Evolutionary conservation across 1,140 invertebrate genomes (phyloP), one percentile per base, ranked within the genome.

Genomic region (Hestina assimilis): DNA sequence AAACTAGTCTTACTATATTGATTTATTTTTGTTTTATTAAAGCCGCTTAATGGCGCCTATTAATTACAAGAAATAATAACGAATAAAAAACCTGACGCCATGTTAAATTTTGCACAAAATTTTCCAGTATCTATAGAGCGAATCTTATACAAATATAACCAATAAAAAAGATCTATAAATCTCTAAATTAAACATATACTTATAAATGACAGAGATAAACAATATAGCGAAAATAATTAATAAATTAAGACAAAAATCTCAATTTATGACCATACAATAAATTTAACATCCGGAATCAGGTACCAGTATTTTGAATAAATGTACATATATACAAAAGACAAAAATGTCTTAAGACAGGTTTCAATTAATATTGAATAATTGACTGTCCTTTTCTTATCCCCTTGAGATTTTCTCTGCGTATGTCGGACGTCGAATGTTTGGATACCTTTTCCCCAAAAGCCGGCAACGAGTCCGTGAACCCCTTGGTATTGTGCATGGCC

Each of bases 221-320:
- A 51, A 68, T 35, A 45, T 28, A 35, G 17, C 3, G 8, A 45
- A 38, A 55, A 55, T 17, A n/a, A 38, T 35, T 46, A 20, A 43
- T 38, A 46, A 24, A 38, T 47, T 20, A 38, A 40, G 8, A 56
- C 33, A 41, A 28, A 47, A 29, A 29, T 41, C 29, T 38, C 11
- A 59, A 38, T 35, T 45, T 51, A 51, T 52, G 15, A 42, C 15
- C 15, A 4, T 3, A 19, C 42, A 19, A 53, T 59, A 51, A 48
- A 40, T 51, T 46, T 48, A 15, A 57, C 43, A 63, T 66, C 47
- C 41, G 46, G 51, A 52, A 48, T 60, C 29, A 42, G 46, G n/a
- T 38, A 19, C 15, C n/a, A 23, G 46, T 35, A 48, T 48, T 17
- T 35, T 48, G 12, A 12, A 26, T 11, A 14, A 23, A 23, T 12